These are phyloP conservation scores for Melanotaenia duboulayi DNA, from an alignment of 2,113 vertebrate species.

Conservation along the genomic window DNA sequence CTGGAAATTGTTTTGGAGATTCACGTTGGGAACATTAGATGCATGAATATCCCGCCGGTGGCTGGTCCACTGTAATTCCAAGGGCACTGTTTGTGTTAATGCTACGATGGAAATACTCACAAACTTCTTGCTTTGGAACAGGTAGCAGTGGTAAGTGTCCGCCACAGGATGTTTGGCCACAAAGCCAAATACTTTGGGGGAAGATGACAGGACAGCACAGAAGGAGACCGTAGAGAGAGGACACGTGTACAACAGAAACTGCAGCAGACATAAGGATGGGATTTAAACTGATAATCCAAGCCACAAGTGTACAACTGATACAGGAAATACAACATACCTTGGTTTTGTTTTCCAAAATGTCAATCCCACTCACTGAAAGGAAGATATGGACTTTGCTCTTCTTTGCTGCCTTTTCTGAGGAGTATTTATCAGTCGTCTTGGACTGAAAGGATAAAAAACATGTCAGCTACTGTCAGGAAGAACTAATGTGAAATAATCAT, in stretches of 20 bases:
- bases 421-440: conserved; percentile 59
- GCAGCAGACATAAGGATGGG: not conserved
- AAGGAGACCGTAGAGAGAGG: conserved; percentile 77
- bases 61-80: too few relatives aligned
- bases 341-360: conserved; percentile 82
- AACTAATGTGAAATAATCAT: too few relatives aligned
- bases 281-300: not conserved
- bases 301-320: not conserved
- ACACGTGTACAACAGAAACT: conserved; percentile 80
- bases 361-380: conserved; percentile 71
- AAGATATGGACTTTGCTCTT: conserved; percentile 79
- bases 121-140: conserved; percentile 81
- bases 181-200: conserved; percentile 79
- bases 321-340: conserved; percentile 65
- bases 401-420: conserved; percentile 65
- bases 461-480: too few relatives aligned
- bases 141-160: conserved; percentile 78
- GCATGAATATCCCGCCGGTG: not conserved
- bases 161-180: conserved; percentile 76
- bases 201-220: conserved; percentile 76
- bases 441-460: not conserved
- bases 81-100: not conserved
- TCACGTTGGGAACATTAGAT: not conserved
- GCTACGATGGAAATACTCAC: conserved; percentile 64
- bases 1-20: conserved; percentile 46